Evolutionary conservation across 2,113 vertebrate species (phyloP).

Genomic region (Dasyornis broadbenti): DNA sequence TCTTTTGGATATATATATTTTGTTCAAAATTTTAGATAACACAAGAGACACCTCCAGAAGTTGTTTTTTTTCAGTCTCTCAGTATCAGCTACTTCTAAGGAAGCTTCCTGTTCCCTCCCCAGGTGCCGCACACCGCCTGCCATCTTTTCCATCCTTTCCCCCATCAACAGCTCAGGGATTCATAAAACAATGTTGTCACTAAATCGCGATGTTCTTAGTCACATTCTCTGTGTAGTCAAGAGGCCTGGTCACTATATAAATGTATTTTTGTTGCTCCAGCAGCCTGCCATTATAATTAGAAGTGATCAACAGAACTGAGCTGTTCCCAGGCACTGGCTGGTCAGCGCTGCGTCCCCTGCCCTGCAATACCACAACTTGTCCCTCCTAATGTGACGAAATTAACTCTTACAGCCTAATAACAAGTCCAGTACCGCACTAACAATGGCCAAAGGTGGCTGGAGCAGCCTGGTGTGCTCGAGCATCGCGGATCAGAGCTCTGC

Average conservation of each 20-base stretch:
- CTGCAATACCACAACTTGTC: slow-evolving; percentile 4
- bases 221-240: not conserved
- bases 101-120: slow-evolving; percentile 10
- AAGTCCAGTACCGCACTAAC: slow-evolving; percentile 28
- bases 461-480: slow-evolving; percentile 39
- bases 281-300: slow-evolving; percentile 16
- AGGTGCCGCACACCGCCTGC: not conserved
- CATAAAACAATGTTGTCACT: not conserved
- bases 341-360: not conserved
- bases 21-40: not conserved
- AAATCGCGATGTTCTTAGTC: not conserved
- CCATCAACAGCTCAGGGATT: not conserved
- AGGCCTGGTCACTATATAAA: not conserved
- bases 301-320: slow-evolving; percentile 25
- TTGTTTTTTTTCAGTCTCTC: not conserved
- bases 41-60: not conserved
- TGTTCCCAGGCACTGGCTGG: not conserved
- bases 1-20: not conserved
- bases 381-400: slow-evolving; percentile 52
- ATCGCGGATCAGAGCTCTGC: slow-evolving; percentile 66
- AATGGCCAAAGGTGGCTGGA: slow-evolving; percentile 21
- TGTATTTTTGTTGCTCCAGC: not conserved
- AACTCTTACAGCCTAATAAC: slow-evolving; percentile 57
- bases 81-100: not conserved
- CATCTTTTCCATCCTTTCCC: not conserved